phyloP scores from a whole-genome alignment of 2,888 invertebrate genomes.

The Drosophila glabriapex region DNA sequence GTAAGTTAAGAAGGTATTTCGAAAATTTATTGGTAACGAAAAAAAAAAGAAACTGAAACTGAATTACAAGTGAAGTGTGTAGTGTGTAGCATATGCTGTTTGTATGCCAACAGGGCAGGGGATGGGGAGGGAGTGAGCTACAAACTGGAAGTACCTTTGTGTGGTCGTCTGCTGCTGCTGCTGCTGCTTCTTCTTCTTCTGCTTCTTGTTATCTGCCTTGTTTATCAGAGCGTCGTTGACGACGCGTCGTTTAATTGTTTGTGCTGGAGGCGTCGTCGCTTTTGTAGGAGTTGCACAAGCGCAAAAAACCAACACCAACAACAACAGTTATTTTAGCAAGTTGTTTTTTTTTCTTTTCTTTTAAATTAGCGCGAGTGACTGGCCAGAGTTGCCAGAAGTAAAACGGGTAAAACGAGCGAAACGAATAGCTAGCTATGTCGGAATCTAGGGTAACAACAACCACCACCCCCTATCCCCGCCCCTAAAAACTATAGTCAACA shows the following conservation, averaged over 20 bases:
- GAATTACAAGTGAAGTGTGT: conserved; percentile 53
- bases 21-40: conserved; percentile 69
- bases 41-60: conserved; percentile 38
- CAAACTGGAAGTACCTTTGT: conserved; percentile 32
- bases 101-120: conserved; percentile 9
- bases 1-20: conserved; percentile 72
- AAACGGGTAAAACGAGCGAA: conserved; percentile 10
- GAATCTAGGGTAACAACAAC: conserved; percentile 71
- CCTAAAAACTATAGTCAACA: conserved; percentile 24
- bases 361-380: conserved; percentile 63
- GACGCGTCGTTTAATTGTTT: conserved; percentile 73
- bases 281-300: conserved; percentile 62
- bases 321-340: conserved; percentile 64
- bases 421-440: conserved; percentile 25
- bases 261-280: conserved; percentile 56
- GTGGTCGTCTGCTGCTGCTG: conserved; percentile 42
- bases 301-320: conserved; percentile 22
- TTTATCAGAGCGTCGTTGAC: conserved; percentile 64
- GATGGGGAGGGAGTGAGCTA: not conserved
- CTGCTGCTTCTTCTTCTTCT: conserved; percentile 7
- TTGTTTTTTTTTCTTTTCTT: conserved; percentile 31
- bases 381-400: conserved; percentile 67
- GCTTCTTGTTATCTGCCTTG: conserved; percentile 60
- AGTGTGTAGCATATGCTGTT: conserved; percentile 71
- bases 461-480: not conserved